A percentile compares a stretch with the other conserved stretches of the same genome.
Evolutionary conservation across 1,140 invertebrate species (phyloP).

Genomic region (Colletes latitarsis): DNA sequence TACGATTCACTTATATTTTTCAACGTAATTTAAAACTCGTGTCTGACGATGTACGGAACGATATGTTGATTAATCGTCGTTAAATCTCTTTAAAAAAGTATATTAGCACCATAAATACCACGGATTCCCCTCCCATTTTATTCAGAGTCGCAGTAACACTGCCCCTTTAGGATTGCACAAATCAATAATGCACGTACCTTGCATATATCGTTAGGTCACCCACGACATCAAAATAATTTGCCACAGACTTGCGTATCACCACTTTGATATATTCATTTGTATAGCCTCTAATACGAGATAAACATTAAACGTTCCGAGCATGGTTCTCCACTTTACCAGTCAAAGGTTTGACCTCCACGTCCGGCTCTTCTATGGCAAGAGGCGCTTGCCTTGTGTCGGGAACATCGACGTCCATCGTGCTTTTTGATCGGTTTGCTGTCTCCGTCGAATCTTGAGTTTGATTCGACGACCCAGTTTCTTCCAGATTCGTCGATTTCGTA

Average conservation of each 20-base stretch:
- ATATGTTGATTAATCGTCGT: constrained; percentile 16
- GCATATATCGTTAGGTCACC: constrained; percentile 1
- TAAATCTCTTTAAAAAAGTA: constrained; percentile 41
- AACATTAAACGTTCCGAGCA: constrained; percentile 74
- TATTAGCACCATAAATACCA: constrained; percentile 41
- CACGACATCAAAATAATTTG: constrained; percentile 55
- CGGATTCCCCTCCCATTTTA: neutral
- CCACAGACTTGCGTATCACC: constrained; percentile 62
- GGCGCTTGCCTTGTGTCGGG: constrained; percentile 71
- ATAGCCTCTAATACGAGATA: constrained; percentile 65
- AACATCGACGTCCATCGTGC: constrained; percentile 60
- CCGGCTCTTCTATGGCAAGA: constrained; percentile 58
- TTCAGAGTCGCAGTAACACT: neutral
- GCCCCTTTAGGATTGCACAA: constrained; percentile 13
- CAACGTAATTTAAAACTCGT: constrained; percentile 26
- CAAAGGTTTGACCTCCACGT: constrained; percentile 67
- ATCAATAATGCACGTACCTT: constrained; percentile 26
- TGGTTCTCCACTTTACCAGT: constrained; percentile 64
- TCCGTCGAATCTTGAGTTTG: constrained; percentile 68
- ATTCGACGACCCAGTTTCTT: constrained; percentile 73
- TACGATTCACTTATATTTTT: constrained; percentile 26
- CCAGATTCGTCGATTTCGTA: constrained; percentile 74
- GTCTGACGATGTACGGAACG: constrained; percentile 23
- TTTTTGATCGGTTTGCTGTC: constrained; percentile 59
- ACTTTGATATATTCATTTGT: constrained; percentile 66